Evolutionary conservation across 1,140 invertebrate genomes (phyloP).

Genomic region (Cepaea nemoralis): DNA sequence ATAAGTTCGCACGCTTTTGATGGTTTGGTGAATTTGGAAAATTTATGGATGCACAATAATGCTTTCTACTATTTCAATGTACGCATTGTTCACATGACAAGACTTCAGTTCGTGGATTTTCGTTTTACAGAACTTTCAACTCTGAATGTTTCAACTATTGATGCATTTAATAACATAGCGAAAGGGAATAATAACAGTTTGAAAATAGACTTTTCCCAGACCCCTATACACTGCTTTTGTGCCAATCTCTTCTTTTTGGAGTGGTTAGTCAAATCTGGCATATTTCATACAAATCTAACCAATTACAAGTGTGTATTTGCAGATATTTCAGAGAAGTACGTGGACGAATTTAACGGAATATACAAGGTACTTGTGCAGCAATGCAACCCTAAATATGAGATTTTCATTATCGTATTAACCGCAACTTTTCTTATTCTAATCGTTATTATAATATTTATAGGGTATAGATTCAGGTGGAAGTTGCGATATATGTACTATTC

Average conservation of each 20-base stretch:
- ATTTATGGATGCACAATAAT: constrained; percentile 2
- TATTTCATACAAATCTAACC: background rate
- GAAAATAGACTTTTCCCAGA: background rate
- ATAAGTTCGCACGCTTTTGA: background rate
- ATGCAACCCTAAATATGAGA: background rate
- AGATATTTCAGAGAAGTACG: background rate
- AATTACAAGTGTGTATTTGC: background rate
- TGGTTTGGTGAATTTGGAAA: background rate
- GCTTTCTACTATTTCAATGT: background rate
- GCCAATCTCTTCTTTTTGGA: background rate
- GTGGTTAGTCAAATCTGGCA: background rate
- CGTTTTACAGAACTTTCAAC: background rate
- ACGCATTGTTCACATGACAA: background rate
- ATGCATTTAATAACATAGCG: background rate
- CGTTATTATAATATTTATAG: background rate
- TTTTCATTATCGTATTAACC: background rate
- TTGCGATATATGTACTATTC: constrained; percentile 54
- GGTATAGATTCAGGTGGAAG: constrained; percentile 51
- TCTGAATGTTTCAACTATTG: background rate
- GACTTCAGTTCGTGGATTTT: background rate
- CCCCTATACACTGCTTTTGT: background rate
- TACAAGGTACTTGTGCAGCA: background rate
- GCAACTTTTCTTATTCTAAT: background rate
- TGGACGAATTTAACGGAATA: background rate
- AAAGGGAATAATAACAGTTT: too few relatives aligned